Evolutionary conservation across 1,140 invertebrate genomes (phyloP), one percentile per base, ranked within the genome.

Genomic region (Glomeris maerens): DNA sequence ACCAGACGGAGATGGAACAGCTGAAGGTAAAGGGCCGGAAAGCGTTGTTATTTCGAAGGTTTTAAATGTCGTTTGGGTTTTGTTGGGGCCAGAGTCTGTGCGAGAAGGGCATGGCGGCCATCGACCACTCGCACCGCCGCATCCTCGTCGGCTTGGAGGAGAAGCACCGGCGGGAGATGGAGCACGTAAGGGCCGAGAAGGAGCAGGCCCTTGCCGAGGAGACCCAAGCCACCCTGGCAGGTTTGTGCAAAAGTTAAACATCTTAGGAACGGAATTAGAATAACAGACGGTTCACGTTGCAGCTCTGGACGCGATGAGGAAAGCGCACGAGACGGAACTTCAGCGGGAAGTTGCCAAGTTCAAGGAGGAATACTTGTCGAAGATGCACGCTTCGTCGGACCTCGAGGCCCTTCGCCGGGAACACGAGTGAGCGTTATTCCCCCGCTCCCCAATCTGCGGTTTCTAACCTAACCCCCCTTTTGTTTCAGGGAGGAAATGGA

Each of bases 291-390:
- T 36, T 10, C 31, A 13, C 31, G 10, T 36, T 36, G 10, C 31
- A 54, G 88, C 89, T 14, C 66, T 94, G 47, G 89, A 94, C 65
- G 87, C 86, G 2, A 90, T 94, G 80, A 75, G 85, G 36, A 90
- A 92, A 65, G 87, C 87, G 1, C 89, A 94, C 64, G 84, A 92
- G 67, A 83, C 80, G 54, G 88, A 94, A 64, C 82, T 93, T 22
- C 80, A 89, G 58, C 78, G 80, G 44, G 84, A 92, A 69, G 82
- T 90, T 13, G 74, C 81, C 14, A 84, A 83, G 62, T 89, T 90
- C 64, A 89, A 90, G 63, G 73, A 82, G 48, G 84, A 89, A 63
- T 88, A 86, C 61, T 53, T 64, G 17, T 65, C 81, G n/a, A 76
- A 78, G 45, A 79, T 84, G 62, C 73, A 79, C 59, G 75, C 78